Base-by-base conservation (phyloP, 2,113 vertebrate genomes). In the Chaenocephalus aceratus region DNA sequence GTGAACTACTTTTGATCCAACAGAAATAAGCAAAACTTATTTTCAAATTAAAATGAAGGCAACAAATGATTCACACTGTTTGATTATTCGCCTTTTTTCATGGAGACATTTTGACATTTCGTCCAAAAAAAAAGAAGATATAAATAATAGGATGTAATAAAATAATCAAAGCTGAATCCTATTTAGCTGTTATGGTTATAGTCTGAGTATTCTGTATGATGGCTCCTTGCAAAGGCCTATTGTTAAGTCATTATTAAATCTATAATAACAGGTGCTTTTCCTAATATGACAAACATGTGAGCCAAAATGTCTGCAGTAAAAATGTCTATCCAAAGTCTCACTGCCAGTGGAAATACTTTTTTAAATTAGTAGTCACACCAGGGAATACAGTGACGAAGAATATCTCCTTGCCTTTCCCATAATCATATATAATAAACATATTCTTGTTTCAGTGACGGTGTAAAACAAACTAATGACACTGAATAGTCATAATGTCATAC, bases 21-120 rank as follows among this genome's bases (percentile, higher is more conserved):
- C 1, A 66, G 21, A 51, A 65, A 34, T 26, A 30, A 49, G 18
- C 12, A 23, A 5, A 45, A 57, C 14, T 2, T 51, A 23, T 46
- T 70, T 64, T 8, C n/a, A 70, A 69, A 63, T 34, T 4, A 46
- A 57, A 64, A 59, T 45, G 30, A 60, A 26, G 11, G 8, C 34
- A 48, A 10, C 52, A 13, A 65, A 41, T 5, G 0, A 41, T 18
- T 14, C 1, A n/a, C 5, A 34, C 8, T 30, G 21, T 16, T 13
- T 34, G 3, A 56, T 56, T 12, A 12, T 23, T 11, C 5, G 10
- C 52, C 18, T n/a, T 54, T 21, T 30, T 21, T n/a, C 52, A 30
- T 58, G 9, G 5, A 60, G 13, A 46, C 10, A 46, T 23, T 74
- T 74, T 66, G 46, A 54, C 48, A 48, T n/a, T 44, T 12, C 16